These are phyloP conservation scores for Esperia sulphurella DNA, from an alignment of 2,888 invertebrate species.

Conservation along the genomic window DNA sequence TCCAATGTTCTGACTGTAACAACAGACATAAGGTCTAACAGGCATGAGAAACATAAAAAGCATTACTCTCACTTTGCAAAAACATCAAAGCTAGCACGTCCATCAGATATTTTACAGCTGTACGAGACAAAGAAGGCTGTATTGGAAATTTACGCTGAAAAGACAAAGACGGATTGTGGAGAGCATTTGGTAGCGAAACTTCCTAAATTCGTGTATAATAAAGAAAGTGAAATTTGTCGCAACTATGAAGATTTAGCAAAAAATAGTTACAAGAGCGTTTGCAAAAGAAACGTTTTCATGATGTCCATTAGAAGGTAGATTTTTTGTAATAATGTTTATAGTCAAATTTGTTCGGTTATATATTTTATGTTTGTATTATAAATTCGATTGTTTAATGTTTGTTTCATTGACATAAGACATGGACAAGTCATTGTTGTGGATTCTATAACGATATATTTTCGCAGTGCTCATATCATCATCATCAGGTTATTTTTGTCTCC, in stretches of 20 bases:
- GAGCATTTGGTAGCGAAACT: slow-evolving; percentile 49
- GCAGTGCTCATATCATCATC: too few relatives aligned
- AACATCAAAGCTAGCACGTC: slow-evolving; percentile 3
- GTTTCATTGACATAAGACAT: neutral
- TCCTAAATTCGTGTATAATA: slow-evolving; percentile 50
- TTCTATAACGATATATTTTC: too few relatives aligned
- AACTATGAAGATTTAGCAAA: slow-evolving; percentile 27
- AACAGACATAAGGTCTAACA: neutral
- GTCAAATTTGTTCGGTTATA: neutral
- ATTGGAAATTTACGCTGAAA: slow-evolving; percentile 57
- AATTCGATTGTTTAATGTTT: neutral
- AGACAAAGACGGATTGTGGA: slow-evolving; percentile 28
- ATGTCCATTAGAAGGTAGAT: slow-evolving; percentile 31
- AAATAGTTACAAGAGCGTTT: slow-evolving; percentile 23
- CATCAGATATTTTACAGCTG: slow-evolving; percentile 50
- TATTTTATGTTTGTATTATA: neutral
- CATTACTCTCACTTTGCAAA: neutral
- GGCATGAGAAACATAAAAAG: slow-evolving; percentile 4
- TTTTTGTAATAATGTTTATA: slow-evolving; percentile 5
- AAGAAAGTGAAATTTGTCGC: slow-evolving; percentile 31
- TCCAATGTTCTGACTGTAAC: neutral
- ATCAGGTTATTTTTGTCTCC: too few relatives aligned
- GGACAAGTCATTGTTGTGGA: too few relatives aligned
- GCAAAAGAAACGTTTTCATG: slow-evolving; percentile 30
- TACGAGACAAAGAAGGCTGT: slow-evolving; percentile 63